Percentiles rank a stretch among this genome's conserved stretches.
phyloP scores from a whole-genome alignment of 2,797 vertebrate species.

The Myiotriccus ornatus region DNA sequence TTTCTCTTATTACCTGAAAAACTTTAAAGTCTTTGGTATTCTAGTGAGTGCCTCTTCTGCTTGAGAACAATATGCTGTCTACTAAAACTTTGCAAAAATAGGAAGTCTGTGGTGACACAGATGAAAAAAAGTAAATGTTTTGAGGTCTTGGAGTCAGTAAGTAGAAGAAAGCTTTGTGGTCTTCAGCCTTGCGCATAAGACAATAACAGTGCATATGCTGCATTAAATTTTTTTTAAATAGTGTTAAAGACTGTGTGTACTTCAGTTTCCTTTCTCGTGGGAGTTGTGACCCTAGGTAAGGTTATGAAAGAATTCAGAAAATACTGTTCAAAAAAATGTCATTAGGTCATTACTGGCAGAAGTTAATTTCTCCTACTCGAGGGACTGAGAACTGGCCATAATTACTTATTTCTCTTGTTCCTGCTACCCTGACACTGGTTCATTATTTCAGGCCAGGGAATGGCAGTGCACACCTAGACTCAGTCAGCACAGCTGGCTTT shows the following conservation, averaged over 20 bases:
- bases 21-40: background rate
- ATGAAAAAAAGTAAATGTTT: background rate
- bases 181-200: background rate
- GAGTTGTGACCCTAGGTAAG: background rate
- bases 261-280: background rate
- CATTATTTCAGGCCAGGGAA: background rate
- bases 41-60: background rate
- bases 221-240: background rate
- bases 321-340: background rate
- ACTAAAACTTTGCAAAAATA: background rate
- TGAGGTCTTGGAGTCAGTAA: background rate
- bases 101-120: background rate
- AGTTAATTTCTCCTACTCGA: accelerated
- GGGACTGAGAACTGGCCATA: background rate
- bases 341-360: background rate
- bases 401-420: background rate
- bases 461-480: background rate
- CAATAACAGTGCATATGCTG: background rate
- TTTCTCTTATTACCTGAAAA: background rate
- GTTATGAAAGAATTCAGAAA: background rate
- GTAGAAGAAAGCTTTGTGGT: background rate
- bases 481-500: background rate
- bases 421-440: accelerated
- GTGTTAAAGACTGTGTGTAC: background rate
- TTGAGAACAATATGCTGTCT: background rate